These are phyloP conservation scores for Heterocephalus glaber DNA, from an alignment of 2,113 vertebrate genomes.

Conservation along the genomic window DNA sequence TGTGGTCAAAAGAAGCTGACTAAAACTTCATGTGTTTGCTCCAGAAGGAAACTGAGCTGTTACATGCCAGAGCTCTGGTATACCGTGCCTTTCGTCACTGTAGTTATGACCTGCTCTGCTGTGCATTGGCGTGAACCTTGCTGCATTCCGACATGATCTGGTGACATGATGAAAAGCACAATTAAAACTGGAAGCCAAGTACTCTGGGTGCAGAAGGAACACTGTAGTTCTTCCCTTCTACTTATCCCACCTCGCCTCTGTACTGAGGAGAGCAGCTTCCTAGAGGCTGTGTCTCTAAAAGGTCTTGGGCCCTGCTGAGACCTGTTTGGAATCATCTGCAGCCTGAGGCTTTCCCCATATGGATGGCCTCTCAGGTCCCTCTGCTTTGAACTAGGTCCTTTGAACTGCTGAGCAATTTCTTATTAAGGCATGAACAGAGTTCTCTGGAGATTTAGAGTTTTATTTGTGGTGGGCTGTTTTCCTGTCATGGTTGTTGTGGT, in stretches of 20 bases:
- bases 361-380: not conserved
- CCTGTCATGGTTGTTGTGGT: conserved; percentile 84
- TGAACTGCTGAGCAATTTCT: conserved; percentile 82
- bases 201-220: too few species aligned
- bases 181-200: not conserved
- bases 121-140: not conserved
- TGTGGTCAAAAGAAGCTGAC: conserved; percentile 73
- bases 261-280: not conserved
- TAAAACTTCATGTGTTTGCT: conserved; percentile 14
- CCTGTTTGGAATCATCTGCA: not conserved
- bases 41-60: not conserved
- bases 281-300: not conserved
- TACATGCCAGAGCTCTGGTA: not conserved
- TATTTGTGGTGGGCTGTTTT: conserved; percentile 84
- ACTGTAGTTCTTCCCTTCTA: accelerated
- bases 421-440: conserved; percentile 77
- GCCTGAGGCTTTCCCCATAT: not conserved
- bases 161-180: not conserved
- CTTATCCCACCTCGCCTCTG: not conserved
- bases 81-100: not conserved
- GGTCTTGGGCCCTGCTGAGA: not conserved
- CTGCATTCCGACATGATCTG: not conserved
- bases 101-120: not conserved
- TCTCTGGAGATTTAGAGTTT: conserved; percentile 79
- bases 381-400: conserved; percentile 72